Base-by-base conservation (phyloP, 2,113 vertebrate genomes). In the Numenius arquata region DNA sequence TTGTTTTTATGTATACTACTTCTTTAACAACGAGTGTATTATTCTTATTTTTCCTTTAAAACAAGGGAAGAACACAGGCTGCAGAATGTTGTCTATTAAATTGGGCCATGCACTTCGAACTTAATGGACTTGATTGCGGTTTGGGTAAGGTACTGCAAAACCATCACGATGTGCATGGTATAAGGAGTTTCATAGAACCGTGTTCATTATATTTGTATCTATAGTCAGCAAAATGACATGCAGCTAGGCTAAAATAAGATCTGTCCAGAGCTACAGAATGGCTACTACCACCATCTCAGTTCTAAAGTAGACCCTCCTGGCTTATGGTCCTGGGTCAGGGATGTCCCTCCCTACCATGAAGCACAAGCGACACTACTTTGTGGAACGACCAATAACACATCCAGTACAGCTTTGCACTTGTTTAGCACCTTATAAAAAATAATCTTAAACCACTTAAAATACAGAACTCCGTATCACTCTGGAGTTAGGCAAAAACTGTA, bases 351-450 rank as follows among this genome's bases (percentile, higher is more conserved):
- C 5, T 5, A 20, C 20, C 40, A n/a, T 2, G 38, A 79, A 62
- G 27, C 38, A 59, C 1, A 11, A 0, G 0, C 2, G 4, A 47
- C 25, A 88, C 8, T 19, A 25, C 8, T 13, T 19, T 11, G 29
- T 34, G 56, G 29, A 58, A 67, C 8, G 25, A 63, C 20, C 59
- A 52, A 1, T 15, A 94, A 61, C 30, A 70, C 47, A 67, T 5
- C 17, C 50, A 34, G 12, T 6, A 23, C 0, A 3, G 26, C 56
- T 80, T 55, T 34, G 29, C 34, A 1, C 1, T 20, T 38, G 14
- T 45, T 76, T 40, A 83, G 58, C 16, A 58, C 47, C 76, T 52
- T 75, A 56, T 6, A 63, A 3, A 6, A 58, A 90, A 78, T 1
- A 0, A 73, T 52, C 34, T 74, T 59, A n/a, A 94, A 36, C 2